Base-by-base conservation (phyloP, 2,113 vertebrate genomes). In the Triplophysa dalaica region DNA sequence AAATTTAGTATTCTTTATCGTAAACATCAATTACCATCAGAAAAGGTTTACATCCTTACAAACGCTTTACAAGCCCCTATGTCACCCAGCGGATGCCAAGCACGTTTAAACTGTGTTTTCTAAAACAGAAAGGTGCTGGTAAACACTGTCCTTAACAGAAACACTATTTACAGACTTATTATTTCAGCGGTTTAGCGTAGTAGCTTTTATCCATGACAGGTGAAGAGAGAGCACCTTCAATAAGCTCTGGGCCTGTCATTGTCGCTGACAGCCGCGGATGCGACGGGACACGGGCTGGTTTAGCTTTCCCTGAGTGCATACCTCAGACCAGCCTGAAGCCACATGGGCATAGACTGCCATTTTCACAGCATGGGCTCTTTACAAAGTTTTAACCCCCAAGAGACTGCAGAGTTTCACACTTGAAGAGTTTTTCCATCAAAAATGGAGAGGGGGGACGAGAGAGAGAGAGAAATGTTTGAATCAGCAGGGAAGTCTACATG, bases 301-400 rank as follows among this genome's bases (percentile, higher is more conserved):
- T 87, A 85, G 81, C 84, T 80, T 85, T 86, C 63, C 64, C 61
- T 74, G 82, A 87, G 77, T 82, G 81, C 87, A 91, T 89, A 88
- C 88, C 87, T 85, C 85, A 82, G 87, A 82, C 84, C 81, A 50
- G 81, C 77, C 85, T 87, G 87, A 88, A 90, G 86, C 85, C 79
- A 86, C 87, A 78, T 75, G 81, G 86, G 79, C 77, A 82, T 79
- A 85, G 80, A 86, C 89, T 87, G 86, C 86, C 89, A 93, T 94
- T 93, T 94, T 92, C 91, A 82, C 93, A 92, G 91, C 93, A 90
- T 69, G 92, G 72, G 81, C 81, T 83, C 86, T 93, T 92, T 92
- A 92, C 89, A 88, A 89, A 89, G 87, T 90, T 89, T 89, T 87
- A 87, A 85, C 84, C 86, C 86, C 77, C 66, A 56, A 83, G 82